phyloP scores from a whole-genome alignment of 2,888 invertebrate species.

The Nomada fabriciana region DNA sequence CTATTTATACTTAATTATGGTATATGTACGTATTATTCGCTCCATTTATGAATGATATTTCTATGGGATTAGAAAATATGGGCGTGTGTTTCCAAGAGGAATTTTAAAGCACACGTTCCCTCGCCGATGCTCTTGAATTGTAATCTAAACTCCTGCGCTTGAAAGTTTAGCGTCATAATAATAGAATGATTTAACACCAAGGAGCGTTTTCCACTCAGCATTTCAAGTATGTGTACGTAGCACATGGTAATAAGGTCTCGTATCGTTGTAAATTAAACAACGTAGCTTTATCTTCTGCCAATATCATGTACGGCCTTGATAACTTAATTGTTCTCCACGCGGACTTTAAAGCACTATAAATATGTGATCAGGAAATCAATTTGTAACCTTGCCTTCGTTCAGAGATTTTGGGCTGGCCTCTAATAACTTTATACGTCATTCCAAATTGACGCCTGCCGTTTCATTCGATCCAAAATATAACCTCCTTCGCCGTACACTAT shows the following conservation, averaged over 20 bases:
- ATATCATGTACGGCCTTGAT: not conserved
- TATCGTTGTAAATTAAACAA: not conserved
- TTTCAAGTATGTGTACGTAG: not conserved
- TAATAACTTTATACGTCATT: not conserved
- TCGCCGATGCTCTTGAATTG: not conserved
- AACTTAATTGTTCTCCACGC: not conserved
- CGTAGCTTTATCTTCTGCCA: not conserved
- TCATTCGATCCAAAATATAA: too few relatives aligned
- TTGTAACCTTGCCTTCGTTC: not conserved
- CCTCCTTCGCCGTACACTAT: too few relatives aligned
- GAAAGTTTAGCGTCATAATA: not conserved
- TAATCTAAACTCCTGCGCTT: not conserved
- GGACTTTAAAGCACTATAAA: not conserved
- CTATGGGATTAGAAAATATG: not conserved
- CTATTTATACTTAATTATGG: too few relatives aligned
- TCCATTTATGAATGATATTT: not conserved
- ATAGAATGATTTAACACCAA: conserved; percentile 7
- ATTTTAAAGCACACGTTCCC: not conserved
- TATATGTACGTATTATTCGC: too few relatives aligned
- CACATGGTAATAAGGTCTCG: not conserved
- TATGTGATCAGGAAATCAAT: not conserved
- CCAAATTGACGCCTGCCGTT: too few relatives aligned
- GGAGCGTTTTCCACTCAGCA: not conserved
- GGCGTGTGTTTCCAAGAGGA: too few relatives aligned
- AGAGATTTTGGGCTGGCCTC: not conserved